Percentiles rank a stretch among this genome's conserved stretches.
Evolutionary conservation across 2,888 invertebrate genomes (phyloP).

Genomic region (Clusia tigrina): DNA sequence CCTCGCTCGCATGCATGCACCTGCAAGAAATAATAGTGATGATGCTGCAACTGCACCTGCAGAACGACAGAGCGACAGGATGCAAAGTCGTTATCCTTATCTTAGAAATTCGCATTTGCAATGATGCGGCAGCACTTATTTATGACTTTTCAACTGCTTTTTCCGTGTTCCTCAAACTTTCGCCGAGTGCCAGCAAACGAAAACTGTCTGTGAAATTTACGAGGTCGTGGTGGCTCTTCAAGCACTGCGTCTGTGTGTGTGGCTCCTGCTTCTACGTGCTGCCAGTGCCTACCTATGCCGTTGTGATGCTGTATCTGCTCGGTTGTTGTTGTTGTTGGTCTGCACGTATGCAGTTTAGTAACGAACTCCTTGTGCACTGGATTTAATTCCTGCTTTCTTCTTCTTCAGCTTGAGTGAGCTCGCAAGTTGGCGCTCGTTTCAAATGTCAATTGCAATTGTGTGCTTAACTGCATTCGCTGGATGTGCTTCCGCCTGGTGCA

Average conservation of each 20-base stretch:
- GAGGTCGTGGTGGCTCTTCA: not conserved
- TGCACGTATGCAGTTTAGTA: not conserved
- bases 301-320: conserved; percentile 16
- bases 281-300: conserved; percentile 29
- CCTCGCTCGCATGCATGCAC: not conserved
- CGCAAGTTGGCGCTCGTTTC: conserved; percentile 53
- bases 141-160: conserved; percentile 3
- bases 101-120: conserved; percentile 8
- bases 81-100: conserved; percentile 15
- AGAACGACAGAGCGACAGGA: not conserved
- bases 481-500: conserved; percentile 1
- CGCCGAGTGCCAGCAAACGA: conserved; percentile 8
- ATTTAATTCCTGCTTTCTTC: conserved; percentile 54
- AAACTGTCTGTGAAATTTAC: not conserved
- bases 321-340: not conserved
- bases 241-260: not conserved
- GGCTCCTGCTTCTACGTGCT: not conserved
- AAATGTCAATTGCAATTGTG: conserved; percentile 63
- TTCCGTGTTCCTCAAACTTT: conserved; percentile 22
- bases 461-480: conserved; percentile 51
- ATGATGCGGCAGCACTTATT: conserved; percentile 2
- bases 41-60: not conserved
- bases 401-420: conserved; percentile 54
- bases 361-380: conserved; percentile 10
- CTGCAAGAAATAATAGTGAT: conserved; percentile 11